A percentile compares a stretch with the other conserved stretches of the same genome.
Evolutionary conservation across 2,113 vertebrate species (phyloP).

Genomic region (Morone saxatilis): DNA sequence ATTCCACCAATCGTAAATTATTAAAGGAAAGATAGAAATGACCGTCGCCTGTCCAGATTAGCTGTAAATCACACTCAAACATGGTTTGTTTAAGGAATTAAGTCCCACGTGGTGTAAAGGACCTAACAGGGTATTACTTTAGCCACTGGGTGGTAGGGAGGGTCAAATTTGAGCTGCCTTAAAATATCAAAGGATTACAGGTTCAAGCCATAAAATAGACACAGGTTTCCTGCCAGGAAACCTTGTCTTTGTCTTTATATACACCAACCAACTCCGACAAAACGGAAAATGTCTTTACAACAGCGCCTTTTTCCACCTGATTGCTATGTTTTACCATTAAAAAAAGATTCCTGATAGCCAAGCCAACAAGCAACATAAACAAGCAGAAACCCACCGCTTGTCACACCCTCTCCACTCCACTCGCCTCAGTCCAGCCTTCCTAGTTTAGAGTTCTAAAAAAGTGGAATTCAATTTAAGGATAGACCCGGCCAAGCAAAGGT

Average conservation of each 20-base stretch:
- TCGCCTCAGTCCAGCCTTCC: constrained; percentile 24
- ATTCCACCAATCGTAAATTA: constrained; percentile 81
- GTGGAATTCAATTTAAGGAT: constrained; percentile 48
- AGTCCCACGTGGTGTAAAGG: constrained; percentile 62
- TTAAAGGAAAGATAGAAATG: constrained; percentile 81
- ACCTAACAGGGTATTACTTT: constrained; percentile 56
- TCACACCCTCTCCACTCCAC: constrained; percentile 16
- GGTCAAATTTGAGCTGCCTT: constrained; percentile 63
- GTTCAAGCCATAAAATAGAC: constrained; percentile 48
- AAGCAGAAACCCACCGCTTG: constrained; percentile 5
- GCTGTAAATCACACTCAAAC: constrained; percentile 77
- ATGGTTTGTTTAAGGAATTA: constrained; percentile 82
- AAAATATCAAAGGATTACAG: constrained; percentile 61
- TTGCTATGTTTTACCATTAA: background rate
- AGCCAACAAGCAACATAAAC: constrained; percentile 21
- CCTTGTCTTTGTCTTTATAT: constrained; percentile 20
- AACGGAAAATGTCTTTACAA: background rate
- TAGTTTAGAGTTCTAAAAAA: constrained; percentile 40
- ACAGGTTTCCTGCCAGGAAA: background rate
- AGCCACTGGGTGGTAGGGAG: constrained; percentile 32
- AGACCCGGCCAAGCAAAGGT: constrained; percentile 38
- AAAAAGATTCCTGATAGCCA: background rate
- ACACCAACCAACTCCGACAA: constrained; percentile 9
- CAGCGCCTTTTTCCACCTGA: background rate
- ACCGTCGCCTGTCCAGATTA: constrained; percentile 76